These are phyloP conservation scores for Miltochrista miniata DNA, from an alignment of 2,888 invertebrate species.

Conservation along the genomic window DNA sequence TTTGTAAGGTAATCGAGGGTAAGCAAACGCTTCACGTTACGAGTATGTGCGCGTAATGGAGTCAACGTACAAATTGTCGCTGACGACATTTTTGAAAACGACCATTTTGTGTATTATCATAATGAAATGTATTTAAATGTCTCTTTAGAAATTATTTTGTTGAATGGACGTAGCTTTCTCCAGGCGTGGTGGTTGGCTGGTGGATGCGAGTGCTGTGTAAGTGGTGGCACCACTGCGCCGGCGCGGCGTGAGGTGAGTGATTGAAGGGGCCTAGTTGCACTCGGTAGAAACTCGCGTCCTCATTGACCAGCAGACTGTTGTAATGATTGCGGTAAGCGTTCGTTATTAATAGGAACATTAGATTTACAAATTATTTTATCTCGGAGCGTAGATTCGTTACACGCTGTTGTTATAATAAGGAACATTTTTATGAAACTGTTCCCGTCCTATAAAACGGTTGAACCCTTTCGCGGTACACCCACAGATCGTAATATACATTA, in stretches of 20 bases:
- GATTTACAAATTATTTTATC: neutral
- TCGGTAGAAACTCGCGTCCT: neutral
- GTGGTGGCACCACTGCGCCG: neutral
- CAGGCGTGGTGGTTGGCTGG: neutral
- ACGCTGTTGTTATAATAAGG: too few species aligned
- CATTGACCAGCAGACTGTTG: neutral
- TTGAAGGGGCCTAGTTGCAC: neutral
- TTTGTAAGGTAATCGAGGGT: neutral
- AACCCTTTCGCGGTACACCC: too few species aligned
- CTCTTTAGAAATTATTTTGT: neutral
- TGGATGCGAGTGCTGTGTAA: neutral
- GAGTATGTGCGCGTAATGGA: neutral
- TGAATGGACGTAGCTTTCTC: neutral
- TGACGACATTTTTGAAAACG: neutral
- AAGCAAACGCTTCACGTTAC: neutral
- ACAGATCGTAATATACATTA: too few species aligned
- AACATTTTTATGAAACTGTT: too few species aligned
- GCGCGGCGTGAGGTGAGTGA: neutral
- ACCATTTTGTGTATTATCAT: neutral
- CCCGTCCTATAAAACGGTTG: too few species aligned
- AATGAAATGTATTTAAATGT: neutral
- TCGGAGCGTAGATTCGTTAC: too few species aligned
- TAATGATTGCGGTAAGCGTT: neutral
- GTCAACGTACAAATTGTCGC: neutral
- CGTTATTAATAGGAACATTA: neutral